A percentile compares a stretch with the other conserved stretches of the same genome.
Conservation (phyloP, 2,888 invertebrate species). For the Campoletis raptor region DNA sequence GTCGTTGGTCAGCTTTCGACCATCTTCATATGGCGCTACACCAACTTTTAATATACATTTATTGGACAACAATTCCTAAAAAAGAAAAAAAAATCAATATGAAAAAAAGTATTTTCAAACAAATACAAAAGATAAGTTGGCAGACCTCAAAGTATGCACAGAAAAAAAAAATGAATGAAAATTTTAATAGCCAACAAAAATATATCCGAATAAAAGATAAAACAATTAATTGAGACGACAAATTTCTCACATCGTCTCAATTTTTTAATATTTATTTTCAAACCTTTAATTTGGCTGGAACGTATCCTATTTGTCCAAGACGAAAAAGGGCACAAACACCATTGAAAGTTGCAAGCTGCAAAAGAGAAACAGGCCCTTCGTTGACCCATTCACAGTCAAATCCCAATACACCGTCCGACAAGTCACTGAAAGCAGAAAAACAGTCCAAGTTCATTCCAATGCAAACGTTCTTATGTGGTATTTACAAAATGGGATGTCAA, state of each 20-base stretch:
- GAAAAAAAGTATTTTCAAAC: not conserved
- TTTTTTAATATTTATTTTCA: slow-evolving; percentile 4
- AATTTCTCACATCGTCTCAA: not conserved
- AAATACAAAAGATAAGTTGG: not conserved
- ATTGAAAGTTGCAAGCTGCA: slow-evolving; percentile 90
- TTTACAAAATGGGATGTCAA: not conserved
- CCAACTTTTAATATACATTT: slow-evolving; percentile 91
- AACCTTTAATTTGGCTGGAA: slow-evolving; percentile 89
- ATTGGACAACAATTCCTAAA: slow-evolving; percentile 87
- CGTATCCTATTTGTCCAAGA: slow-evolving; percentile 86
- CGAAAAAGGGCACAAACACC: slow-evolving; percentile 91
- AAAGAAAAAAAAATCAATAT: slow-evolving; percentile 66
- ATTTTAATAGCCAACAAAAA: not conserved
- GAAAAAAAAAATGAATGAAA: not conserved
- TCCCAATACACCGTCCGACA: slow-evolving; percentile 87
- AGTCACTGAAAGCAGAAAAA: slow-evolving; percentile 75
- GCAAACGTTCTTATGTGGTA: not conserved
- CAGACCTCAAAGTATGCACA: not conserved
- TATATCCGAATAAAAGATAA: not conserved
- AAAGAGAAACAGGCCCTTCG: slow-evolving; percentile 89
- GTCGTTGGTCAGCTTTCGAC: slow-evolving; percentile 88
- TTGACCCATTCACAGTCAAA: slow-evolving; percentile 95
- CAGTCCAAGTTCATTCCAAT: no score
- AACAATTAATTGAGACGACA: no score
- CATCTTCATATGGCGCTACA: slow-evolving; percentile 90